phyloP scores from a whole-genome alignment of 1,140 invertebrate species.

The Temnothorax curvispinosus region DNA sequence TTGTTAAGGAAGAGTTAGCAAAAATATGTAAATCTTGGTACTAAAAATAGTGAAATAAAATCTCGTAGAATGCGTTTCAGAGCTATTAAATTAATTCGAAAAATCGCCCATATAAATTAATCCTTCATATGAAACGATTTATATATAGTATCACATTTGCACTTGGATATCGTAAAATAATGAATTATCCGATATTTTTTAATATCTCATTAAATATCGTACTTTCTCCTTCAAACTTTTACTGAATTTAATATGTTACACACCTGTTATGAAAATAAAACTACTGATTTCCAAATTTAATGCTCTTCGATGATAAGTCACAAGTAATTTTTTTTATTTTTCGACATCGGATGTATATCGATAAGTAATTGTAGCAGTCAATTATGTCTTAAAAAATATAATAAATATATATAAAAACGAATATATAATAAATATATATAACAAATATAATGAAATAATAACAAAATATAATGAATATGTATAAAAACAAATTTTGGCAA shows the following conservation, averaged over 20 bases:
- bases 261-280: background rate
- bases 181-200: constrained; percentile 20
- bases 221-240: background rate
- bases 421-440: no score
- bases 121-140: background rate
- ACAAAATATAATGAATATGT: no score
- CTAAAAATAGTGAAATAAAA: constrained; percentile 14
- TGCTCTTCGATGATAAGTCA: background rate
- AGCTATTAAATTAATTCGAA: constrained; percentile 33
- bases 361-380: background rate
- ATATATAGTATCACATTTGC: background rate
- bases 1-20: background rate
- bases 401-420: background rate
- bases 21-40: background rate
- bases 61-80: background rate
- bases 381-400: background rate
- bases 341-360: background rate
- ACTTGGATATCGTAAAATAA: background rate
- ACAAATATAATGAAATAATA: no score
- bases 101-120: constrained; percentile 15
- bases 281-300: background rate
- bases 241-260: background rate
- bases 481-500: no score
- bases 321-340: background rate
- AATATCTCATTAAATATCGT: constrained; percentile 5